Conservation (phyloP, 2,113 vertebrate genomes). For the Pontoporia blainvillei region DNA sequence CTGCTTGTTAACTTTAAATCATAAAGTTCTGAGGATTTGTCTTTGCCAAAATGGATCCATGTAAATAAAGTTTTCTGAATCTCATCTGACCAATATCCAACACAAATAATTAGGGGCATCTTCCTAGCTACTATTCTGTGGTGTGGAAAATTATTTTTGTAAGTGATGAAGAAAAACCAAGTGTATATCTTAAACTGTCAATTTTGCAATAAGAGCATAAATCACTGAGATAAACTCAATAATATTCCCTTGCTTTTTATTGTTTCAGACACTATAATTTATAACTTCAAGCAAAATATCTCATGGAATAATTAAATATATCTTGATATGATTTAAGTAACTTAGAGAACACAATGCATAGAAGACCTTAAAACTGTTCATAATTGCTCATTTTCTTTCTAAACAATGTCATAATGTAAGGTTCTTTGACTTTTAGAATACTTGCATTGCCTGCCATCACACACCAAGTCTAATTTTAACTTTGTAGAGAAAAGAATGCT, state of each 20-base stretch:
- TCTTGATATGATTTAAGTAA: conserved; percentile 39
- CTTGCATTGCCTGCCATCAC: neutral
- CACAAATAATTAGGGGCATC: neutral
- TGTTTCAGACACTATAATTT: conserved; percentile 53
- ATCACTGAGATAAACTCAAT: conserved; percentile 43
- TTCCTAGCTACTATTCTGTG: neutral
- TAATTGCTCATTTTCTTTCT: conserved; percentile 41
- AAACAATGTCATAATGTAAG: neutral
- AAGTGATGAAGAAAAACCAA: conserved; percentile 34
- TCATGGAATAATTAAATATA: conserved; percentile 21
- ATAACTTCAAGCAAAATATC: conserved; percentile 22
- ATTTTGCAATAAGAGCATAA: conserved; percentile 29
- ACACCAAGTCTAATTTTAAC: neutral
- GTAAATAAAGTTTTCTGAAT: conserved; percentile 4
- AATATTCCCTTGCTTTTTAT: neutral
- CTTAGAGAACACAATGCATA: neutral
- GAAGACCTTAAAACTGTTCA: neutral
- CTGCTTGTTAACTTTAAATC: conserved; percentile 25
- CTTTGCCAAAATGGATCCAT: neutral
- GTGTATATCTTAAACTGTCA: conserved; percentile 24
- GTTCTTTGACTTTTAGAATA: conserved; percentile 4
- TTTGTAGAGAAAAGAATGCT: conserved; percentile 2
- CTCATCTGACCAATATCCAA: neutral
- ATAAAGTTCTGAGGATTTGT: neutral
- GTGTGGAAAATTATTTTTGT: neutral